These are phyloP conservation scores for Pantala flavescens DNA, from an alignment of 1,140 invertebrate species.

Conservation along the genomic window DNA sequence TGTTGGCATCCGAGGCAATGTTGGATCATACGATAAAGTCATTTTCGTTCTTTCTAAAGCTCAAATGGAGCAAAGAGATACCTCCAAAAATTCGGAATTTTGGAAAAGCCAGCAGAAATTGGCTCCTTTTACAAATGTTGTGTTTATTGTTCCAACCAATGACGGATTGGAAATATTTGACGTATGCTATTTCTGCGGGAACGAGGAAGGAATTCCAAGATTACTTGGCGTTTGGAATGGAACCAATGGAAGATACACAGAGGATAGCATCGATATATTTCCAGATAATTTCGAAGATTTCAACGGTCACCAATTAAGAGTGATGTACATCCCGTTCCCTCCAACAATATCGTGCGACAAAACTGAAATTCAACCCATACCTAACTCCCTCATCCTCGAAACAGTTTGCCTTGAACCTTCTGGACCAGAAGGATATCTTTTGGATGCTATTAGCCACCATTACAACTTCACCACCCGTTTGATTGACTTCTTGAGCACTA, in stretches of 20 bases:
- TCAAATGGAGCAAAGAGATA: no score
- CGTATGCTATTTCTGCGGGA: background rate
- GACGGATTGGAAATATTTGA: background rate
- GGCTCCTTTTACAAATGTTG: background rate
- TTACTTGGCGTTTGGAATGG: background rate
- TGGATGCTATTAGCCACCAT: background rate
- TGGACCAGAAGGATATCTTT: background rate
- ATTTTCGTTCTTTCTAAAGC: background rate
- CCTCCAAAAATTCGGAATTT: background rate
- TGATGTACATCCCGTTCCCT: background rate
- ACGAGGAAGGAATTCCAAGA: background rate
- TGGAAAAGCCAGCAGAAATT: background rate
- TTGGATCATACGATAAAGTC: background rate
- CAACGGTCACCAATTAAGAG: background rate
- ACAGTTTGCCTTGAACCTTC: background rate
- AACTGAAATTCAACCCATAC: no score
- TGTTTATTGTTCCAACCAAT: background rate
- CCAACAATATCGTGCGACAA: background rate
- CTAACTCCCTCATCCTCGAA: background rate
- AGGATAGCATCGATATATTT: background rate
- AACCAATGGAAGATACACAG: no score
- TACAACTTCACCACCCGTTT: background rate
- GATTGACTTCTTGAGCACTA: background rate
- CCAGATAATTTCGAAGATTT: background rate
- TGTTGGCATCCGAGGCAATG: background rate